Evolutionary conservation across 2,888 invertebrate species (phyloP).

Genomic region (Bimastos eiseni): DNA sequence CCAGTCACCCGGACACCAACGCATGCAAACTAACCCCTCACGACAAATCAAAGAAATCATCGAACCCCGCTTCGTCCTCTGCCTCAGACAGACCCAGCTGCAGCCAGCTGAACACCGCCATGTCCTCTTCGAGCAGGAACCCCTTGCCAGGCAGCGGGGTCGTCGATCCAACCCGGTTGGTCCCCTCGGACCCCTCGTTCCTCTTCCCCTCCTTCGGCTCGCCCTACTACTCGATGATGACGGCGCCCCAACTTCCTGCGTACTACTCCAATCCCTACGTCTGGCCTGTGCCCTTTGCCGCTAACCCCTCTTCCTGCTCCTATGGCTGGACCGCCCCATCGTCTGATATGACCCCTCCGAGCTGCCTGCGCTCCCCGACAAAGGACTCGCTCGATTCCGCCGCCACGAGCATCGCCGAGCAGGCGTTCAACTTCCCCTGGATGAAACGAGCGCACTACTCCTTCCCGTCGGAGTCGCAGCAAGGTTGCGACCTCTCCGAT

Average conservation of each 20-base stretch:
- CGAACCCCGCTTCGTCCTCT: not conserved
- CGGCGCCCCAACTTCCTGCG: constrained; percentile 1
- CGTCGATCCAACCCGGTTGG: not conserved
- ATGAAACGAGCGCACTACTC: not conserved
- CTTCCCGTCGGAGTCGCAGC: not conserved
- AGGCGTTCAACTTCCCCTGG: constrained; percentile 15
- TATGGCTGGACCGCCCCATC: constrained; percentile 9
- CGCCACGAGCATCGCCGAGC: not conserved
- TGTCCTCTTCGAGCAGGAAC: not conserved
- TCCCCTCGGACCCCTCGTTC: not conserved
- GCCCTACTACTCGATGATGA: constrained; percentile 18
- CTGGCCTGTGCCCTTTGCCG: not conserved
- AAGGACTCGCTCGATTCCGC: not conserved
- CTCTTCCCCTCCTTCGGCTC: constrained; percentile 14
- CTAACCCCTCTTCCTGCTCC: constrained; percentile 5
- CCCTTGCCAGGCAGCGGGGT: not conserved
- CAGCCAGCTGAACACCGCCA: not conserved
- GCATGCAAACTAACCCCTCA: not conserved
- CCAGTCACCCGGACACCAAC: not conserved
- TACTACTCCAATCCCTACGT: constrained; percentile 17
- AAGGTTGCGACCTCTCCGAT: not conserved
- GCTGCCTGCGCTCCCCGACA: not conserved
- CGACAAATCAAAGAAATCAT: constrained; percentile 21
- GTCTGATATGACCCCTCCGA: not conserved
- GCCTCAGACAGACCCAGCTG: not conserved